Percentiles rank a stretch among this genome's conserved stretches.
Evolutionary conservation across 2,888 invertebrate genomes (phyloP).

Genomic region (Actias luna): DNA sequence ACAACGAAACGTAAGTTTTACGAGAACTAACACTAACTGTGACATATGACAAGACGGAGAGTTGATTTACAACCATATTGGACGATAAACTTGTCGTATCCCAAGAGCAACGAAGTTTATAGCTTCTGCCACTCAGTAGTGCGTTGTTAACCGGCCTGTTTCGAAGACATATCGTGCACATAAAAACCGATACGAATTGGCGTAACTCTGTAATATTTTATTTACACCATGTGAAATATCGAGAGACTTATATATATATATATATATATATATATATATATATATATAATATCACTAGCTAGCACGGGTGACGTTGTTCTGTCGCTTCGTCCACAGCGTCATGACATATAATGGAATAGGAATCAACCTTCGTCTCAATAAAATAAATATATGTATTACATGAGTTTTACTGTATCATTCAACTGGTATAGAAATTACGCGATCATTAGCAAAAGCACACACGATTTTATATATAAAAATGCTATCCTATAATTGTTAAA

Average conservation of each 20-base stretch:
- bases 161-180: slow-evolving; percentile 6
- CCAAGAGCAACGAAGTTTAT: slow-evolving; percentile 5
- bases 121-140: slow-evolving; percentile 6
- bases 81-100: neutral
- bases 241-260: neutral
- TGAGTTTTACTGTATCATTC: too few relatives aligned
- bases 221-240: neutral
- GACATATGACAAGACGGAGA: neutral
- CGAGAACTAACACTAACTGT: neutral
- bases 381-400: too few relatives aligned
- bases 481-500: too few relatives aligned
- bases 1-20: slow-evolving; percentile 1
- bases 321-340: too few relatives aligned
- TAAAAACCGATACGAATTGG: slow-evolving; percentile 3
- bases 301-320: too few relatives aligned
- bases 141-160: neutral
- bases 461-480: too few relatives aligned
- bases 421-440: too few relatives aligned
- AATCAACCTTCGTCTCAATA: too few relatives aligned
- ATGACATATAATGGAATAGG: too few relatives aligned
- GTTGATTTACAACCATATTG: neutral
- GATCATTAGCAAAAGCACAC: too few relatives aligned
- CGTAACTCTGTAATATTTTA: neutral
- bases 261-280: neutral
- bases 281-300: neutral